phyloP scores from a whole-genome alignment of 2,797 vertebrate species.

The Naso thynnoides region DNA sequence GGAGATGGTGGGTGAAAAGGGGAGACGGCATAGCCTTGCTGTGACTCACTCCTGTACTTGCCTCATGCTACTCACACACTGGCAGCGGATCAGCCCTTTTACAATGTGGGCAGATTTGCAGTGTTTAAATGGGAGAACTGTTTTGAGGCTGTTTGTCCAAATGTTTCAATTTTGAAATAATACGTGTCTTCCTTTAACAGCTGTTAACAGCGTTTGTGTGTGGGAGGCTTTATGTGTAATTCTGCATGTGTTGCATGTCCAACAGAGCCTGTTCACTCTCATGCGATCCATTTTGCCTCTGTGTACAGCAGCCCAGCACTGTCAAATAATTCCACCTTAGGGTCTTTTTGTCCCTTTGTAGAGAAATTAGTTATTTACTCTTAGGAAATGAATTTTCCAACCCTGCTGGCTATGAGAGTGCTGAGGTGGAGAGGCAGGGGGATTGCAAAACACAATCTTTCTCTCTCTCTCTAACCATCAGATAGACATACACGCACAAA shows the following conservation, averaged over 20 bases:
- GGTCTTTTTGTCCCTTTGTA: slow-evolving; percentile 51
- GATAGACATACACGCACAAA: slow-evolving; percentile 29
- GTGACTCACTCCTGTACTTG: slow-evolving; percentile 46
- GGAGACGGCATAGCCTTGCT: slow-evolving; percentile 27
- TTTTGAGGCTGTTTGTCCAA: background rate
- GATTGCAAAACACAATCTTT: slow-evolving; percentile 50
- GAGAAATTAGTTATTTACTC: slow-evolving; percentile 71
- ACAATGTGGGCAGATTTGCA: slow-evolving; percentile 4
- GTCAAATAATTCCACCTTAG: slow-evolving; percentile 52
- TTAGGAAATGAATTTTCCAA: slow-evolving; percentile 68
- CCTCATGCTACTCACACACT: slow-evolving; percentile 18
- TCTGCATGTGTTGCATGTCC: background rate
- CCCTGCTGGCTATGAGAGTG: slow-evolving; percentile 33
- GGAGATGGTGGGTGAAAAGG: slow-evolving; percentile 45
- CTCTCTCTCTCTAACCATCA: slow-evolving; percentile 32
- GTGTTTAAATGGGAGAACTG: background rate
- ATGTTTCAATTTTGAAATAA: background rate
- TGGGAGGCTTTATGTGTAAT: slow-evolving; percentile 8
- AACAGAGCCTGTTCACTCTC: background rate
- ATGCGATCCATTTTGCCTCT: slow-evolving; percentile 12
- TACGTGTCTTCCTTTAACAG: background rate
- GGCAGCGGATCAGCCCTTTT: slow-evolving; percentile 38
- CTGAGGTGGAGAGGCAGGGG: slow-evolving; percentile 23
- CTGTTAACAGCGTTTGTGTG: background rate
- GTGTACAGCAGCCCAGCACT: slow-evolving; percentile 14